A percentile compares a stretch with the other conserved stretches of the same genome.
phyloP scores from a whole-genome alignment of 2,113 vertebrate genomes.

The Bufo gargarizans region DNA sequence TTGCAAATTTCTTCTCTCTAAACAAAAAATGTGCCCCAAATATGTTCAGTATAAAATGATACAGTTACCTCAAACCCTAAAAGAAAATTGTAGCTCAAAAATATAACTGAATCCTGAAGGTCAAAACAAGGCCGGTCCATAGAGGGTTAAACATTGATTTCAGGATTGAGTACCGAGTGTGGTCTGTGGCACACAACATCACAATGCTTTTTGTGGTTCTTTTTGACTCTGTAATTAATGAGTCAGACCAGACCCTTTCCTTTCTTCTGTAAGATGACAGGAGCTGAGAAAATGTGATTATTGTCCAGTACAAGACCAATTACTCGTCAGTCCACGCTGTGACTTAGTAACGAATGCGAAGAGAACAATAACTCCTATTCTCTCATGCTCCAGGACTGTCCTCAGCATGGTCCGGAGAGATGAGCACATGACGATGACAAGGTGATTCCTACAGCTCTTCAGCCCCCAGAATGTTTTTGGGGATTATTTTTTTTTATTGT shows the following conservation, averaged over 20 bases:
- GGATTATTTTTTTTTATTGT: neutral
- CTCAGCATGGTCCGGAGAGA: neutral
- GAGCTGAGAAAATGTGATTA: neutral
- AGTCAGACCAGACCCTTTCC: neutral
- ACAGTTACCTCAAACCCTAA: neutral
- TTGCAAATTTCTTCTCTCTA: too few relatives aligned
- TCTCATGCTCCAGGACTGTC: neutral
- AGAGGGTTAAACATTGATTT: neutral
- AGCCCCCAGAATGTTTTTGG: neutral
- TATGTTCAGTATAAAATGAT: neutral
- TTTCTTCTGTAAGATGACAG: neutral
- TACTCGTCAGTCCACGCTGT: neutral
- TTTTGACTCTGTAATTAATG: conserved; percentile 23
- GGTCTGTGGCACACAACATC: neutral
- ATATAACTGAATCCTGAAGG: neutral
- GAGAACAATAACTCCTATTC: neutral
- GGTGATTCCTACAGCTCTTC: neutral
- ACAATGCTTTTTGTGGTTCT: neutral
- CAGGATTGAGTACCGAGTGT: neutral
- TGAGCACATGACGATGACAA: neutral
- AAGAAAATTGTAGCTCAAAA: neutral
- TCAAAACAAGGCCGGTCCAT: neutral
- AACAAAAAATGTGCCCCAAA: neutral
- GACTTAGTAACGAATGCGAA: neutral
- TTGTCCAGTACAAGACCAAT: neutral